phyloP scores from a whole-genome alignment of 2,888 invertebrate genomes.

The Salticus scenicus region DNA sequence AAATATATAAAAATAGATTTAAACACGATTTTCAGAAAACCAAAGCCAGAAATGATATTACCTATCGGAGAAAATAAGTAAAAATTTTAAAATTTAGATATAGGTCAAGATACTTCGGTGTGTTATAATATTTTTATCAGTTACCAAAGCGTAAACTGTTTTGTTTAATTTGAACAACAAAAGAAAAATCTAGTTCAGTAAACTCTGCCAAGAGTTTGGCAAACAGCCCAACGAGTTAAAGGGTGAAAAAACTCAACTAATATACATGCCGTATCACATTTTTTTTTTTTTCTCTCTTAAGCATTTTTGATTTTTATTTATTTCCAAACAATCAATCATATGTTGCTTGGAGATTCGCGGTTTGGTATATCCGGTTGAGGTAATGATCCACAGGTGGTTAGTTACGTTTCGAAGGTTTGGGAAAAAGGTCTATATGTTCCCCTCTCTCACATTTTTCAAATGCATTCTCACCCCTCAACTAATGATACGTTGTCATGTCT shows the following conservation, averaged over 20 bases:
- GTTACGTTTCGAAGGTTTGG: not conserved
- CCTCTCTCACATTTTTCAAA: not conserved
- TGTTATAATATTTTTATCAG: no score
- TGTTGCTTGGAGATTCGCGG: not conserved
- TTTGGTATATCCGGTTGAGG: not conserved
- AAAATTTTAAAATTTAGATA: no score
- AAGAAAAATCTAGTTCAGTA: not conserved
- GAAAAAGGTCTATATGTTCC: no score
- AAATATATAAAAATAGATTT: no score
- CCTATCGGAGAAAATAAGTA: no score
- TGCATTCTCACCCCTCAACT: not conserved
- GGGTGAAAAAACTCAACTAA: not conserved
- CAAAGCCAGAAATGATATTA: no score
- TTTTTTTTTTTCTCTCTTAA: not conserved
- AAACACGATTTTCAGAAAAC: no score
- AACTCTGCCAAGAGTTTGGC: not conserved
- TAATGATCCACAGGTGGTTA: not conserved
- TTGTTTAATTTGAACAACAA: not conserved
- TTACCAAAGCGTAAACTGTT: no score
- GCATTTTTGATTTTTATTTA: not conserved
- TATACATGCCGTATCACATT: not conserved
- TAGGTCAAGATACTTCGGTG: no score
- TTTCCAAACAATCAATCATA: not conserved
- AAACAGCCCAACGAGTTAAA: not conserved
- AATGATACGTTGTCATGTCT: not conserved